A percentile compares a stretch with the other conserved stretches of the same genome.
phyloP scores from a whole-genome alignment of 2,888 invertebrate genomes.

The Platypus cylindrus region DNA sequence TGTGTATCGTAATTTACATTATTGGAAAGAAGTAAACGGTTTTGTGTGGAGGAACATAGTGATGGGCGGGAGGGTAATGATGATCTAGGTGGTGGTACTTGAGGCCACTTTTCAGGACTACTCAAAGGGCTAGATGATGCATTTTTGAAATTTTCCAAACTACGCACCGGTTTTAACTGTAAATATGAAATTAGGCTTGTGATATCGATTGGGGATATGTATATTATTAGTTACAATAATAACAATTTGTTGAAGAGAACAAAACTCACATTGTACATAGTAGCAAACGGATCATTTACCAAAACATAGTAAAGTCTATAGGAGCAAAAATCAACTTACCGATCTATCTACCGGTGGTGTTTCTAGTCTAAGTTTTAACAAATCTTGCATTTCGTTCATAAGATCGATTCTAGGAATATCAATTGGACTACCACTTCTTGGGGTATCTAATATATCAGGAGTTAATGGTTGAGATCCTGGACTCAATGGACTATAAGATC shows the following conservation, averaged over 20 bases:
- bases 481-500: constrained; percentile 34
- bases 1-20: constrained; percentile 26
- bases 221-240: no score
- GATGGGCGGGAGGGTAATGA: constrained; percentile 9
- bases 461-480: constrained; percentile 41
- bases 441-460: constrained; percentile 37
- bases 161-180: constrained; percentile 48
- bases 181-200: no score
- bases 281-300: no score
- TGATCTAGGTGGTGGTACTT: constrained; percentile 20
- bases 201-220: no score
- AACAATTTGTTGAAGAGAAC: no score
- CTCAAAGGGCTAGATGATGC: constrained; percentile 21
- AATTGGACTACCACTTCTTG: constrained; percentile 33
- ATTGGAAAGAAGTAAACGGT: constrained; percentile 19
- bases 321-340: constrained; percentile 38
- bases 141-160: constrained; percentile 44
- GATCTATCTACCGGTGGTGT: constrained; percentile 51
- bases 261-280: no score
- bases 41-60: constrained; percentile 26
- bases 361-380: constrained; percentile 37
- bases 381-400: constrained; percentile 53
- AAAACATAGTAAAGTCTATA: no score
- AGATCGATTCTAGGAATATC: constrained; percentile 44
- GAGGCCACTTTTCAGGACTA: constrained; percentile 30